Conservation (phyloP, 2,797 vertebrate genomes). For the Mastacembelus armatus region DNA sequence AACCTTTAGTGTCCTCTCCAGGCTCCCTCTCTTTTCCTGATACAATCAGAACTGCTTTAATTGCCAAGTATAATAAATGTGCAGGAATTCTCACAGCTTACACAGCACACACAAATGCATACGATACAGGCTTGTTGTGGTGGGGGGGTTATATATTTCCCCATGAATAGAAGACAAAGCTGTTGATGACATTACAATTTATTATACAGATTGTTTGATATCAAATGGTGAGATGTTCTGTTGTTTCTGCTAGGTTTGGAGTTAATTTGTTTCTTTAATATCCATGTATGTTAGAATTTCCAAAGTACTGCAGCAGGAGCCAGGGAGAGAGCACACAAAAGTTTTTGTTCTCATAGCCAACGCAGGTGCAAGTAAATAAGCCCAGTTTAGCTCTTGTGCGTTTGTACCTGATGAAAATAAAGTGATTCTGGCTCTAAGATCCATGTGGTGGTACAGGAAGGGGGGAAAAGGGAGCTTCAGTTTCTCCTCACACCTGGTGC, state of each 20-base stretch:
- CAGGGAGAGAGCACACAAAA: neutral
- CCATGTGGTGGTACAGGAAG: slow-evolving; percentile 22
- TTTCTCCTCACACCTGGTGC: slow-evolving; percentile 67
- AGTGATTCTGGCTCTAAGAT: slow-evolving; percentile 45
- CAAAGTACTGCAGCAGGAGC: neutral
- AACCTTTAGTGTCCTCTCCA: slow-evolving; percentile 30
- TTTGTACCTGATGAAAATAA: slow-evolving; percentile 48
- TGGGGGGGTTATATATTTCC: neutral
- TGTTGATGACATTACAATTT: neutral
- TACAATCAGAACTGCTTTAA: slow-evolving; percentile 27
- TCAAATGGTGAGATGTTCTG: no score
- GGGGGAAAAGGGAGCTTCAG: slow-evolving; percentile 41
- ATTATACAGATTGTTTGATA: neutral
- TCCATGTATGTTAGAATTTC: neutral
- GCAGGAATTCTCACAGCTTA: neutral
- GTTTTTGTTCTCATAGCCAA: slow-evolving; percentile 26
- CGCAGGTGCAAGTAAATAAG: slow-evolving; percentile 31
- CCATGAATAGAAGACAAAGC: neutral
- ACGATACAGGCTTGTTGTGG: neutral
- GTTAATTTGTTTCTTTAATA: slow-evolving; percentile 4
- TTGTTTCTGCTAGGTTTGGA: neutral
- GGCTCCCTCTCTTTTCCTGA: slow-evolving; percentile 19
- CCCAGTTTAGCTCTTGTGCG: slow-evolving; percentile 19
- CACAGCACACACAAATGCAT: neutral
- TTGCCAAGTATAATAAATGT: slow-evolving; percentile 24